phyloP scores from a whole-genome alignment of 2,888 invertebrate species.

The Chaetoderma sp. region DNA sequence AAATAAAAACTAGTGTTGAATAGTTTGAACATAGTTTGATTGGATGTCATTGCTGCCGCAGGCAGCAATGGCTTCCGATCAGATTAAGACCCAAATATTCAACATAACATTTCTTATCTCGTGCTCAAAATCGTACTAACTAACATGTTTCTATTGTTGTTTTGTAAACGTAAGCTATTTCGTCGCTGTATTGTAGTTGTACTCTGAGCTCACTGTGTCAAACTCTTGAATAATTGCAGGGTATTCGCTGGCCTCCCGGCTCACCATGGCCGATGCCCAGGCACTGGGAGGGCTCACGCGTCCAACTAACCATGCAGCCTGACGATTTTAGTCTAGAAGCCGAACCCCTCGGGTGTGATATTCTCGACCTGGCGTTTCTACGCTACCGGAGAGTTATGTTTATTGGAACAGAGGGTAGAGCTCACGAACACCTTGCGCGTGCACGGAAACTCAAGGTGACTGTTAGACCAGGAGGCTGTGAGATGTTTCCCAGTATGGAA shows the following conservation, averaged over 20 bases:
- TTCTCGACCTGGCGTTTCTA: constrained; percentile 53
- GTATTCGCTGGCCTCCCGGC: constrained; percentile 53
- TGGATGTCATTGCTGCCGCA: no score
- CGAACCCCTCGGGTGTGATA: constrained; percentile 49
- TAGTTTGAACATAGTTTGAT: no score
- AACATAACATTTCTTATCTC: no score
- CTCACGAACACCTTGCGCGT: background rate
- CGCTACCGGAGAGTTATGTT: constrained; percentile 45
- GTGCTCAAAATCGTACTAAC: no score
- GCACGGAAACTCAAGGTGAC: constrained; percentile 14
- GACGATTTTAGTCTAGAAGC: constrained; percentile 41
- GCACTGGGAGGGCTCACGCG: constrained; percentile 33
- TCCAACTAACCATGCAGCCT: constrained; percentile 41
- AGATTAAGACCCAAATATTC: no score
- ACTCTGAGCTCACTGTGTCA: no score
- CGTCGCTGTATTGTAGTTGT: no score
- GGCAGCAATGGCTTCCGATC: no score
- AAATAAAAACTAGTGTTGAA: no score
- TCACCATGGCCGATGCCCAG: constrained; percentile 62
- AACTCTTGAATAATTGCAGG: no score
- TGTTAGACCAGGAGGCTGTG: constrained; percentile 22
- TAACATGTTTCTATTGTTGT: no score
- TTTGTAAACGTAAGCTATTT: no score
- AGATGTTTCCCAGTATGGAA: constrained; percentile 29
- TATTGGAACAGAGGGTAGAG: background rate